Conservation (phyloP, 2,888 invertebrate genomes). For the Catocala sponsa region DNA sequence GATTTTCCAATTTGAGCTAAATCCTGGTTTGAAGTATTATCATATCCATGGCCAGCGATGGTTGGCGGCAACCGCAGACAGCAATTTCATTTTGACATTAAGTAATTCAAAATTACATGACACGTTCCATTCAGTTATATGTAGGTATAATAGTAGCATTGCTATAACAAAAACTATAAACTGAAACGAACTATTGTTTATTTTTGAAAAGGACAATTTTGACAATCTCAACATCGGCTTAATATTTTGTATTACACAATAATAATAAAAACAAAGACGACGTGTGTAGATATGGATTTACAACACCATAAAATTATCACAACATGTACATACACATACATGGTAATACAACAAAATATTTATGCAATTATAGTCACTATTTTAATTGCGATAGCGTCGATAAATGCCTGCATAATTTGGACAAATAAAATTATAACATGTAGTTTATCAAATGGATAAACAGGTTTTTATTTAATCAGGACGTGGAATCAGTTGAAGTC, state of each 20-base stretch:
- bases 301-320: slow-evolving; percentile 27
- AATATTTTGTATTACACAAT: slow-evolving; percentile 24
- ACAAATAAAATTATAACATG: slow-evolving; percentile 25
- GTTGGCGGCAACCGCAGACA: too few relatives aligned
- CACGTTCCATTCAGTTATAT: too few relatives aligned
- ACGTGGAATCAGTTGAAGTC: too few relatives aligned
- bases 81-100: too few relatives aligned
- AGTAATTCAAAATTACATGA: too few relatives aligned
- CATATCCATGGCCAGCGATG: too few relatives aligned
- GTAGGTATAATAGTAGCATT: too few relatives aligned
- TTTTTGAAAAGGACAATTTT: slow-evolving; percentile 28
- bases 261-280: slow-evolving; percentile 42
- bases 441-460: slow-evolving; percentile 25
- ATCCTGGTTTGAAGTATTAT: too few relatives aligned
- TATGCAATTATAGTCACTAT: slow-evolving; percentile 22
- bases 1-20: too few relatives aligned
- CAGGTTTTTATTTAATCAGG: not conserved
- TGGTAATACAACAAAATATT: slow-evolving; percentile 1
- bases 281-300: slow-evolving; percentile 30
- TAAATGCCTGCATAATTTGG: slow-evolving; percentile 27
- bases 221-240: slow-evolving; percentile 27
- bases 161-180: not conserved
- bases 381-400: slow-evolving; percentile 11
- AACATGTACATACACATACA: slow-evolving; percentile 15
- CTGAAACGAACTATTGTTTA: slow-evolving; percentile 32